Evolutionary conservation across 1,140 invertebrate species (phyloP).

Genomic region (Diorhabda carinulata): DNA sequence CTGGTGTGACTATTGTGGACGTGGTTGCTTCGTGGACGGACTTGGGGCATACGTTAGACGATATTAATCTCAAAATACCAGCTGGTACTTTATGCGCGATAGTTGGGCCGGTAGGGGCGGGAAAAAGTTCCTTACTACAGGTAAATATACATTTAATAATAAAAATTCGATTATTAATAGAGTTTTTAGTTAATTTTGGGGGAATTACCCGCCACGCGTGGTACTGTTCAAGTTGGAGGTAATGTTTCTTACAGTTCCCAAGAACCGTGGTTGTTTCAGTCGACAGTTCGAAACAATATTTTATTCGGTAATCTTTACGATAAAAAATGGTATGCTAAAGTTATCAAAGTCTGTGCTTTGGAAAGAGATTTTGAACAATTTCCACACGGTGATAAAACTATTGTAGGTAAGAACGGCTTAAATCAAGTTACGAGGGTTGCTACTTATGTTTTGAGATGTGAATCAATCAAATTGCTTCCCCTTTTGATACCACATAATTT

Average conservation of each 20-base stretch:
- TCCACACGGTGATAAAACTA: slow-evolving; percentile 49
- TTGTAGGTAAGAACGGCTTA: slow-evolving; percentile 51
- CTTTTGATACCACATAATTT: too few relatives aligned
- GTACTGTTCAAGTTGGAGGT: slow-evolving; percentile 57
- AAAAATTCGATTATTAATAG: not conserved
- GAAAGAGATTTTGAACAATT: slow-evolving; percentile 74
- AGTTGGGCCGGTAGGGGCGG: slow-evolving; percentile 74
- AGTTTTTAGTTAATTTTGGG: slow-evolving; percentile 63
- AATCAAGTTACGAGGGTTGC: too few relatives aligned
- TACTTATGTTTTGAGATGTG: too few relatives aligned
- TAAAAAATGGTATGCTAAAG: slow-evolving; percentile 62
- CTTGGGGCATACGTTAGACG: slow-evolving; percentile 54
- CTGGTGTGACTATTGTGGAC: slow-evolving; percentile 51
- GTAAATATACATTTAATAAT: slow-evolving; percentile 9
- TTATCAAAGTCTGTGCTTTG: slow-evolving; percentile 64
- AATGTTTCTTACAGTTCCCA: slow-evolving; percentile 69
- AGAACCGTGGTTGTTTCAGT: slow-evolving; percentile 69
- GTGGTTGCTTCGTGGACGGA: slow-evolving; percentile 58
- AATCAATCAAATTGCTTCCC: too few relatives aligned
- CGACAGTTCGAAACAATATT: slow-evolving; percentile 69
- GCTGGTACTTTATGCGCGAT: slow-evolving; percentile 68
- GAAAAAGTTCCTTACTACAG: slow-evolving; percentile 77
- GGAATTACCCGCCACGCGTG: slow-evolving; percentile 64
- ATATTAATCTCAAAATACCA: slow-evolving; percentile 60
- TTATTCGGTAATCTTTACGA: slow-evolving; percentile 69